Base-by-base conservation (phyloP, 1,140 invertebrate genomes). In the Steinernema feltiae region DNA sequence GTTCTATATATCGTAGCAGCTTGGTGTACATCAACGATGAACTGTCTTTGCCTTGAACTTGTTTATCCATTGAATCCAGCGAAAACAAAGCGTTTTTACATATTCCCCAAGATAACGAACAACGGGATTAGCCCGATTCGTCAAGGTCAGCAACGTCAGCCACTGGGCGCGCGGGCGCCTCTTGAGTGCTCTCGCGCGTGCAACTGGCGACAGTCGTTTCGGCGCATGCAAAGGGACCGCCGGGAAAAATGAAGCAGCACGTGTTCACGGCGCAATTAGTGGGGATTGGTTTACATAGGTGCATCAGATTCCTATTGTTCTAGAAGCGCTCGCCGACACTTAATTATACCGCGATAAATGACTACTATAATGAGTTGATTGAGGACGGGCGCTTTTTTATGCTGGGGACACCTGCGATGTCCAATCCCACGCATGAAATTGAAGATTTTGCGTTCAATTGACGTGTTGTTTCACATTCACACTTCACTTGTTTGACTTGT, bases 81-180 rank as follows among this genome's bases (percentile, higher is more conserved):
- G 53, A 63, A 63, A 63, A 63, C 53, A 63, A 63, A 63, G 53
- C 7, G 15, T 63, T 63, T 63, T 63, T 7, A 63, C n/a, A 63
- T 63, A 63, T 63, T 63, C 53, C 53, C 53, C 53, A 21, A 63
- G 53, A 63, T 21, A 21, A 7, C 7, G 3, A 7, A 63, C 53
- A 63, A 63, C 53, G 53, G 53, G 53, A 63, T 63, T 63, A 63
- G 2, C 15, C 24, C 7, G 53, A 63, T 63, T 63, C 24, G 53
- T 27, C 53, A 63, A n/a, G 53, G 53, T 27, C 15, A 63, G 12
- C 35, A 18, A 18, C 35, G 12, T 63, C 53, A 63, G 7, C 24
- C 53, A n/a, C n/a, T n/a, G n/a, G n/a, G n/a, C n/a, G n/a, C n/a
- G n/a, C n/a, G n/a, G n/a, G 53, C 12, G 53, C 15, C 53, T 63